Percentiles rank a stretch among this genome's conserved stretches.
phyloP scores from a whole-genome alignment of 2,797 vertebrate species.

The Platalea minor region DNA sequence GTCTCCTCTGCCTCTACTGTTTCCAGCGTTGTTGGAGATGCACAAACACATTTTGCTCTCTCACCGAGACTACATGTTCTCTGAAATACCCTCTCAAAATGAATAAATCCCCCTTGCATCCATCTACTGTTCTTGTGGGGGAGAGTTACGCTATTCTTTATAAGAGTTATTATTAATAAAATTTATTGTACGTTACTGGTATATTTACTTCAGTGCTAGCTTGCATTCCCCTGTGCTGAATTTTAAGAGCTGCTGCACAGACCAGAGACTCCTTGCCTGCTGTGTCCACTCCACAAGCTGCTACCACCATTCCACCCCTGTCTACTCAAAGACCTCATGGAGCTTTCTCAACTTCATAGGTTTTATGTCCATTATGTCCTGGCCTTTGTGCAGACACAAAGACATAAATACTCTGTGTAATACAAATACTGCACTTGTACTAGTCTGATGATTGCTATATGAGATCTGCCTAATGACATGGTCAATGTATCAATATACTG shows the following conservation, averaged over 20 bases:
- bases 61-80: neutral
- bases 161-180: neutral
- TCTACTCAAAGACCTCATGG: neutral
- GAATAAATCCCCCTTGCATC: neutral
- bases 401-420: neutral
- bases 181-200: neutral
- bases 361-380: neutral
- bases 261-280: neutral
- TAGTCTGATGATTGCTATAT: neutral
- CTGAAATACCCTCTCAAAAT: neutral
- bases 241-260: neutral
- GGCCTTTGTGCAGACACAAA: neutral
- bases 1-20: neutral
- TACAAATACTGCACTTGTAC: neutral
- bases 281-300: neutral
- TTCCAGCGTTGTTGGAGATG: neutral
- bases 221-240: neutral
- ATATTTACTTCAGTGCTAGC: neutral
- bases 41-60: neutral
- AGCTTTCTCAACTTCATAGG: neutral
- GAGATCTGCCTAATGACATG: neutral
- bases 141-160: neutral
- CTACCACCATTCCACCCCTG: neutral
- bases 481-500: neutral
- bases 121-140: neutral